These are phyloP conservation scores for Pogonocichla stellata DNA, from an alignment of 2,113 vertebrate genomes.

Conservation along the genomic window DNA sequence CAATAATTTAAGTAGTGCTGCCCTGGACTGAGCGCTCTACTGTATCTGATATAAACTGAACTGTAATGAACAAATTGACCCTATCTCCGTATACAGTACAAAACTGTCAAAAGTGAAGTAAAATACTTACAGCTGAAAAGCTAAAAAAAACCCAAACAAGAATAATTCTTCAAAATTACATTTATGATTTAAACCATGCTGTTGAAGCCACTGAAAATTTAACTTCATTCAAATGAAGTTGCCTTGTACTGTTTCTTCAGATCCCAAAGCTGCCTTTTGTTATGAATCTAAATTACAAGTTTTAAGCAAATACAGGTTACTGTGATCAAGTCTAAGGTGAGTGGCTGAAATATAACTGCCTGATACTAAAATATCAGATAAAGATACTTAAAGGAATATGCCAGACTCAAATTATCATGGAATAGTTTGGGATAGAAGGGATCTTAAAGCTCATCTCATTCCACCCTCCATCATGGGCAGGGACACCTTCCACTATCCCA, in stretches of 20 bases:
- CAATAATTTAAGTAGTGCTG: not conserved
- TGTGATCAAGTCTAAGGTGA: not conserved
- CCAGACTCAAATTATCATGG: not conserved
- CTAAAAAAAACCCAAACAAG: not conserved
- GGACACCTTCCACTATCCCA: not conserved
- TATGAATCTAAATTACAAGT: not conserved
- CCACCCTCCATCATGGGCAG: not conserved
- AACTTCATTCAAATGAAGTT: not conserved
- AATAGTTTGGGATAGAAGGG: not conserved
- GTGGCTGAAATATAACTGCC: not conserved
- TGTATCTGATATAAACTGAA: not conserved
- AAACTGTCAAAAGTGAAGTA: not conserved
- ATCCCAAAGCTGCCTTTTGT: not conserved
- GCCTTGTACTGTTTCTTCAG: not conserved
- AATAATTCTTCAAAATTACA: not conserved
- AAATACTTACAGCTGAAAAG: not conserved
- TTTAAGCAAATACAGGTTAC: not conserved
- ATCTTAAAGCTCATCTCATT: not conserved
- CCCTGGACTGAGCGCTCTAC: not conserved
- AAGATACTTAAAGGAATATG: not conserved
- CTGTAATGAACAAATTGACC: not conserved
- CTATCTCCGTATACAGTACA: not conserved
- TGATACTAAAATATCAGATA: not conserved
- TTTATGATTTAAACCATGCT: not conserved
- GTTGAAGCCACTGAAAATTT: not conserved